phyloP scores from a whole-genome alignment of 2,113 vertebrate genomes.

The Prinia subflava region DNA sequence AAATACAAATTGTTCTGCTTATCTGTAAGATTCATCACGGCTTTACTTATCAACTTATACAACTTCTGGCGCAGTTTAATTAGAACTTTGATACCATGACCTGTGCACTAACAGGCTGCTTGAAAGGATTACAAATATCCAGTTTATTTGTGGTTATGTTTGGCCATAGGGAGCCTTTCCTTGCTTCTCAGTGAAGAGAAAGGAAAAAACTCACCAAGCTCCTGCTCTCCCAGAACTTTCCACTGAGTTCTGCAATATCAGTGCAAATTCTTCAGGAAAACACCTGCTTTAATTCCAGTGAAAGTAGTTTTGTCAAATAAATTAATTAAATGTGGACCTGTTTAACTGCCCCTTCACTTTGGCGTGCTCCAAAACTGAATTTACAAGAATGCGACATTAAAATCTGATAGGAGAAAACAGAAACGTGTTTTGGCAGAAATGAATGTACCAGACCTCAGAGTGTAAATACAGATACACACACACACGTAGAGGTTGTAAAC shows the following conservation, averaged over 20 bases:
- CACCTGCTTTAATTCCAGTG: background rate
- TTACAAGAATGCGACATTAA: accelerated
- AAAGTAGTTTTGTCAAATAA: background rate
- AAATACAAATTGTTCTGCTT: background rate
- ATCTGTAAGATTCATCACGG: background rate
- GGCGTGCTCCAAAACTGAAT: background rate
- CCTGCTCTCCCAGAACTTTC: background rate
- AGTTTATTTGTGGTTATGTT: background rate
- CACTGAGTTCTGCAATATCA: background rate
- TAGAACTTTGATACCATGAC: background rate
- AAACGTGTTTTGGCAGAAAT: accelerated
- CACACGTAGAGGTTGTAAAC: background rate
- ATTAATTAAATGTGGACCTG: background rate
- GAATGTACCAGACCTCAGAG: background rate
- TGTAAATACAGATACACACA: background rate
- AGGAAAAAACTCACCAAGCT: background rate
- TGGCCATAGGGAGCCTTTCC: background rate
- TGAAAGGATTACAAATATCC: background rate
- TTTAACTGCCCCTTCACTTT: background rate
- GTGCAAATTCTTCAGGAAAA: background rate
- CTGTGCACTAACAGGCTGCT: background rate
- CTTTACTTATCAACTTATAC: background rate
- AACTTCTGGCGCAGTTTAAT: background rate
- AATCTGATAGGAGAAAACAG: background rate
- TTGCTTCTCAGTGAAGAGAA: background rate